Base-by-base conservation (phyloP, 2,113 vertebrate species). In the Protobothrops flavoviridis region DNA sequence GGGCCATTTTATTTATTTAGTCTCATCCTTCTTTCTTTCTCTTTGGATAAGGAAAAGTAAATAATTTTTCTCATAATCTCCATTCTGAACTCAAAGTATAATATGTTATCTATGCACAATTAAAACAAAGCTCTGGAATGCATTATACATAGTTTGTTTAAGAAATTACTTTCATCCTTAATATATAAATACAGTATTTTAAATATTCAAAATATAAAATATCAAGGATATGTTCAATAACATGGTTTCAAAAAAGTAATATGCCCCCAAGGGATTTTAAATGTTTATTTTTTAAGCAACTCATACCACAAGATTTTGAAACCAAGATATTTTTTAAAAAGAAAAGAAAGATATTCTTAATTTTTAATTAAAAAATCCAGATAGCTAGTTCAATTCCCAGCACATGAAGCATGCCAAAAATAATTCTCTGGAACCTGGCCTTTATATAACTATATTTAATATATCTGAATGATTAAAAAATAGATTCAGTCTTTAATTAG, bases 401-500 rank as follows among this genome's bases (percentile, higher is more conserved):
- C 39, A 26, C 5, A 29, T 48, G 6, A 89, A 52, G 39, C 24
- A 89, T 26, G 55, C 5, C 24, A n/a, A 74, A n/a, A 61, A 9
- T 23, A 61, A 6, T 17, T 57, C 39, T 92, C 48, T 55, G 52
- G 39, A 57, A 56, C 9, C 61, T 89, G 26, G 52, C 61, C 33
- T 29, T 45, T 61, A 33, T 59, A 17, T 87, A 50, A 59, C 86
- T 5, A 50, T 87, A 59, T 57, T 21, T 43, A 57, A 57, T 5
- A 29, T 23, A 29, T 45, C 10, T 29, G 8, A 23, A 45, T 20
- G 12, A 26, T 89, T 74, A 45, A 81, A 33, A 92, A 26, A 89
- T 39, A 95, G 48, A 12, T 95, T 81, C 90, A 94, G 55, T 89
- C 4, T 94, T 91, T 23, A 56, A 89, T n/a, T 89, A 15, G 85